Evolutionary conservation across 2,888 invertebrate species (phyloP).

Genomic region (Hoplodrina ambigua): DNA sequence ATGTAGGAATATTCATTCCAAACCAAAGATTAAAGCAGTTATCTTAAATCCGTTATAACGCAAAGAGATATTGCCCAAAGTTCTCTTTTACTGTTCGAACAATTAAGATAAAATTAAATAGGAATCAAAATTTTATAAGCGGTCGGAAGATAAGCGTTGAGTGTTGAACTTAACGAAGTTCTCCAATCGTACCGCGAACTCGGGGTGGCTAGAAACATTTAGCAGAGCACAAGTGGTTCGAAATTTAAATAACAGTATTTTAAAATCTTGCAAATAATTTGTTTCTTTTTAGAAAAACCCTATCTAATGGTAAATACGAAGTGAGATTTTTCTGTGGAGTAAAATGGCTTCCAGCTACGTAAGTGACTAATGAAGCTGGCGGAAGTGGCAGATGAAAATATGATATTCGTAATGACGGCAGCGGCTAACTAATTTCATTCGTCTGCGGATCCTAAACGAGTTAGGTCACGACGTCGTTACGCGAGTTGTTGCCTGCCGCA

Average conservation of each 20-base stretch:
- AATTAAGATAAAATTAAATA: constrained; percentile 88
- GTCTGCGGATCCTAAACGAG: constrained; percentile 86
- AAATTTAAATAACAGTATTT: constrained; percentile 45
- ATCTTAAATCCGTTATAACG: constrained; percentile 74
- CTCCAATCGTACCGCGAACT: constrained; percentile 72
- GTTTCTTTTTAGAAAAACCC: constrained; percentile 12
- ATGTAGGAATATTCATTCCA: constrained; percentile 38
- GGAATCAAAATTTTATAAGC: constrained; percentile 89
- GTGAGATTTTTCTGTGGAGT: constrained; percentile 21
- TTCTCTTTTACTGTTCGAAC: constrained; percentile 84
- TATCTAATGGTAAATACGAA: constrained; percentile 18
- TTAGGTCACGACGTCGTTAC: constrained; percentile 77
- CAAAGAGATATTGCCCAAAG: constrained; percentile 80
- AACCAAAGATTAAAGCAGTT: constrained; percentile 63
- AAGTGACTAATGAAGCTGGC: constrained; percentile 75
- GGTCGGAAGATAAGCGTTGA: constrained; percentile 86
- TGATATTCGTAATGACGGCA: constrained; percentile 86
- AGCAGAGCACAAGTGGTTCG: constrained; percentile 42
- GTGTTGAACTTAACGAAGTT: constrained; percentile 86
- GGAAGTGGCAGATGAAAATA: constrained; percentile 82
- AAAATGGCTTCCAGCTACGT: constrained; percentile 46
- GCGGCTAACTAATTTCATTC: constrained; percentile 87
- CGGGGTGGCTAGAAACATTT: constrained; percentile 60
- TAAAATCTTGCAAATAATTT: constrained; percentile 20
- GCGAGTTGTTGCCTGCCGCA: constrained; percentile 65